Evolutionary conservation across 2,888 invertebrate species (phyloP), one percentile per base, ranked within the genome.

Genomic region (Watsonalla binaria): DNA sequence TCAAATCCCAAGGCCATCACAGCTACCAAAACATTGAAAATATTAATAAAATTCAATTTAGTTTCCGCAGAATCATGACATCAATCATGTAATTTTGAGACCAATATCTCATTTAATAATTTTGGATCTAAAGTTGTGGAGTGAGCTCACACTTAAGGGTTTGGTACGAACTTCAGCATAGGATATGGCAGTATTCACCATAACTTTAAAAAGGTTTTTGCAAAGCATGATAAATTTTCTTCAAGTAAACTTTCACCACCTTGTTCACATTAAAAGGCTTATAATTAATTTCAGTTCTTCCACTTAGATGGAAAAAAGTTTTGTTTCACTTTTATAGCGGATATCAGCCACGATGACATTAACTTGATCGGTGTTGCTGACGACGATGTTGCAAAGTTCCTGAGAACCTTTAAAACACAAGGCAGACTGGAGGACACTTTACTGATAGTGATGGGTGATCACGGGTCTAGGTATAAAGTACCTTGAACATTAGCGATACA

Each of bases 391-490:
- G 79, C 91, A 5, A 70, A 91, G 0, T 95, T 95, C 89, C 75
- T 98, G n/a, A 84, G 86, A 48, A 83, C 90, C 45, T 82, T 97
- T 15, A 85, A 93, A 47, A 74, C 86, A 6, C 89, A 89, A 0
- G 94, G 94, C 0, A 83, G 93, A 45, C 84, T 97, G 24, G 94
- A 97, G 59, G 93, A 96, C 65, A 96, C 98, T 0, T 75, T 98
- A 63, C 82, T 98, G 0, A 93, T 98, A 57, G 75, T 97, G 5
- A 96, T 98, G 96, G 95, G 96, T n/a, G 98, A 98, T 83, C 98
- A 98, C 80, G 98, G 98, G 0, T 94, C 95, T 65, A 93, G 96
- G 93, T 95, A 76, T 66, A 48, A 13, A 45, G 5, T 5, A 7
- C 9, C 14, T 15, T 24, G 24, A 24, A 24, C 24, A 24, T 46